Percentiles rank a stretch among this genome's conserved stretches.
Evolutionary conservation across 2,888 invertebrate genomes (phyloP).

Genomic region (Caenorhabditis afra): DNA sequence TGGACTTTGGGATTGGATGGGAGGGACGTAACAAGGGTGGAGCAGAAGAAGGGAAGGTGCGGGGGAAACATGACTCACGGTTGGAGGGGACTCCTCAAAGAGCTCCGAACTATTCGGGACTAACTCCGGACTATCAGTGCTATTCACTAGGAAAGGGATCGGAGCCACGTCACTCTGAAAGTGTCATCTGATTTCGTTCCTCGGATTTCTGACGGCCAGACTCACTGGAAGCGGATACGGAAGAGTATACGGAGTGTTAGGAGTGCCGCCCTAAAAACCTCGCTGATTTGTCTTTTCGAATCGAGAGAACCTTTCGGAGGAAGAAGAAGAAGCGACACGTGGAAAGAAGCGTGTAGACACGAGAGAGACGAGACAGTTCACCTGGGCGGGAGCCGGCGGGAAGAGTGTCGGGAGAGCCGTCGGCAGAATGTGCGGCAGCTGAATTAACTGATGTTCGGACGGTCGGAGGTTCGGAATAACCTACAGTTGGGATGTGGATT

Average conservation of each 20-base stretch:
- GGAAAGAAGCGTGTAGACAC: slow-evolving; percentile 5
- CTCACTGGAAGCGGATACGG: slow-evolving; percentile 44
- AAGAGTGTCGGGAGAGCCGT: slow-evolving; percentile 23
- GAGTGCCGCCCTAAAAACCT: slow-evolving; percentile 22
- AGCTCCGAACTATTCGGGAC: no score
- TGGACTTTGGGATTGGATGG: not conserved
- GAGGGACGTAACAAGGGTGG: not conserved
- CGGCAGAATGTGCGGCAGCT: slow-evolving; percentile 2
- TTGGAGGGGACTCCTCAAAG: slow-evolving; percentile 6
- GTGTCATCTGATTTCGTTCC: not conserved
- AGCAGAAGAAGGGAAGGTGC: not conserved
- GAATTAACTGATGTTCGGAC: not conserved
- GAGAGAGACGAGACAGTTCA: slow-evolving; percentile 7
- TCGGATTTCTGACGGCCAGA: not conserved
- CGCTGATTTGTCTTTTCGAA: not conserved
- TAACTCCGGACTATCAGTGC: not conserved
- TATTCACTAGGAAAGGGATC: slow-evolving; percentile 34
- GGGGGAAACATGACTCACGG: slow-evolving; percentile 28
- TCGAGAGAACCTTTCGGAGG: not conserved
- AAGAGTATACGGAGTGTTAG: slow-evolving; percentile 44
- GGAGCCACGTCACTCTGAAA: slow-evolving; percentile 46
- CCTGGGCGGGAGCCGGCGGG: not conserved
- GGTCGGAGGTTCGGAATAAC: not conserved
- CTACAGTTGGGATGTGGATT: not conserved
- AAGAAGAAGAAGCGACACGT: slow-evolving; percentile 25